These are phyloP conservation scores for Gambelia wislizenii DNA, from an alignment of 2,797 vertebrate genomes.

Conservation along the genomic window DNA sequence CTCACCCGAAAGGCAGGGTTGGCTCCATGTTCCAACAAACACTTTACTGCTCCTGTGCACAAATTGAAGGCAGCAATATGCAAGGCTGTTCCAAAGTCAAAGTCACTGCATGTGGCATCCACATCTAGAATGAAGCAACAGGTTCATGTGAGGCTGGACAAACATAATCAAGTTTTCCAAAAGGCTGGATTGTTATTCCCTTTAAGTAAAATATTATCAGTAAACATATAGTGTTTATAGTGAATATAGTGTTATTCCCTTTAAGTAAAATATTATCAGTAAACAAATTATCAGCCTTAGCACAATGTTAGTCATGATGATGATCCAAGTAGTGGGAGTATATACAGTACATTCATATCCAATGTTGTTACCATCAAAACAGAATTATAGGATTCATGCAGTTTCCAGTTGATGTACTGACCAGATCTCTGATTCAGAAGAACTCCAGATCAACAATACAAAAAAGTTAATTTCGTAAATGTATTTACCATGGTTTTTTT, in stretches of 20 bases:
- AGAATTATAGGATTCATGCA: background rate
- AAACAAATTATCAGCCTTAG: slow-evolving; percentile 21
- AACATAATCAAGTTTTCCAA: slow-evolving; percentile 16
- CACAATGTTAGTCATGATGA: background rate
- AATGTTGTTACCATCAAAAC: background rate
- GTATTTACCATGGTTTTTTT: too few species aligned
- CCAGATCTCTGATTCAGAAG: background rate
- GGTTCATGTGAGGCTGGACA: slow-evolving; percentile 18
- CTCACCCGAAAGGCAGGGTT: slow-evolving; percentile 96
- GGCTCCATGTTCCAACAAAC: slow-evolving; percentile 92
- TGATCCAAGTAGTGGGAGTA: too few species aligned
- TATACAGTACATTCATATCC: too few species aligned
- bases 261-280: background rate
- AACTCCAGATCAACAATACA: background rate
- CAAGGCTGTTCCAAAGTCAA: slow-evolving; percentile 96
- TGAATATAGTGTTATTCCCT: slow-evolving; percentile 15
- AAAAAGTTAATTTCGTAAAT: background rate
- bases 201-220: background rate
- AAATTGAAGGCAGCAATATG: slow-evolving; percentile 97
- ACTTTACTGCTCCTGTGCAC: slow-evolving; percentile 89
- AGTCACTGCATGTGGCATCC: slow-evolving; percentile 97
- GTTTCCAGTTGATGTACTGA: background rate
- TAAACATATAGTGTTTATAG: too few species aligned
- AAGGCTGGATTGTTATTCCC: slow-evolving; percentile 2
- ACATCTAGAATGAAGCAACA: slow-evolving; percentile 86